A percentile compares a stretch with the other conserved stretches of the same genome.
Evolutionary conservation across 2,113 vertebrate species (phyloP).

Genomic region (Muscicapa adusta): DNA sequence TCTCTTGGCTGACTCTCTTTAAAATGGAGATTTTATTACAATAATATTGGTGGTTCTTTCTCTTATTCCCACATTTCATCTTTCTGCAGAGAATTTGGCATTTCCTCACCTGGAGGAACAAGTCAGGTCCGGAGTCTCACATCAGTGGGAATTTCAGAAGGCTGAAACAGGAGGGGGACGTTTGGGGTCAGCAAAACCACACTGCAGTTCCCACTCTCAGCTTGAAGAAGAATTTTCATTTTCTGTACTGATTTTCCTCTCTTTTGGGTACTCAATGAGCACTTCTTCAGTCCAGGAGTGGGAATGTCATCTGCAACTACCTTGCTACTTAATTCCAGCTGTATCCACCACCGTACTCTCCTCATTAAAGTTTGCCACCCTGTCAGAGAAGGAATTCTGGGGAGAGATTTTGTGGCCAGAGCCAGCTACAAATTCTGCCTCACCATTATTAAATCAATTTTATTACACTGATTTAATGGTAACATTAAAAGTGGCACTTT

Average conservation of each 20-base stretch:
- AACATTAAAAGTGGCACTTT: neutral
- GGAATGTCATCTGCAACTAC: neutral
- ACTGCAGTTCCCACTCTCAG: neutral
- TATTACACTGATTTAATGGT: neutral
- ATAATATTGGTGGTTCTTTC: neutral
- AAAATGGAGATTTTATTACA: neutral
- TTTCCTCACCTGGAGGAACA: neutral
- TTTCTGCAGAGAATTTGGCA: neutral
- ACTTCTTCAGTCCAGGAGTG: neutral
- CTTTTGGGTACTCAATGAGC: rapidly evolving
- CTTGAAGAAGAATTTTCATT: neutral
- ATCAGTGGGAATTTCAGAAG: neutral
- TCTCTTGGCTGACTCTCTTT: neutral
- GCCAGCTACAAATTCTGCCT: neutral
- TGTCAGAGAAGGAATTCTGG: neutral
- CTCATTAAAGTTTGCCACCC: neutral
- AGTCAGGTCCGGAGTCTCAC: neutral
- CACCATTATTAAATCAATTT: neutral
- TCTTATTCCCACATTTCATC: neutral
- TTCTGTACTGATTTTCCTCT: neutral
- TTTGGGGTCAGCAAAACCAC: neutral
- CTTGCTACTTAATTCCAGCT: neutral
- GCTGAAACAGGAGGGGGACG: neutral
- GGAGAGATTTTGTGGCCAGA: neutral
- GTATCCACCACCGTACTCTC: neutral